Evolutionary conservation across 2,888 invertebrate genomes (phyloP).

Genomic region (Brenthis ino): DNA sequence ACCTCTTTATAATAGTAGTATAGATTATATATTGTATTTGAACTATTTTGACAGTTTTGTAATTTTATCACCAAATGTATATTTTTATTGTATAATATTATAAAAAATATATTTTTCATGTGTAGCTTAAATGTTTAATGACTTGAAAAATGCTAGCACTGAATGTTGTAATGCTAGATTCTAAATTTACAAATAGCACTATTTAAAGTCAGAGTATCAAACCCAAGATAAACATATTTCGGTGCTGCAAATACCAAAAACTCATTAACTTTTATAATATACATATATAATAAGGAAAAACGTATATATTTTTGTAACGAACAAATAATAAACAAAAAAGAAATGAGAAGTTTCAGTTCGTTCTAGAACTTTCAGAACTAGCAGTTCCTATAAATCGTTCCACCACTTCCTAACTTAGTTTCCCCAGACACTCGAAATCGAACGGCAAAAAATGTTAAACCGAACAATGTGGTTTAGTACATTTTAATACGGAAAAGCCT

Average conservation of each 20-base stretch:
- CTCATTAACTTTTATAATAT: background rate
- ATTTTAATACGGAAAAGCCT: conserved; percentile 55
- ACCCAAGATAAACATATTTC: no score
- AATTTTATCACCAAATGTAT: no score
- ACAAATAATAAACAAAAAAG: conserved; percentile 24
- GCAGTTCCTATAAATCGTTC: conserved; percentile 26
- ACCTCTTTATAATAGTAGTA: no score
- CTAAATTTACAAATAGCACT: no score
- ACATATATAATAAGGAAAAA: background rate
- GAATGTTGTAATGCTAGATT: no score
- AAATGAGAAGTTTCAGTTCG: conserved; percentile 25
- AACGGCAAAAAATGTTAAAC: conserved; percentile 38
- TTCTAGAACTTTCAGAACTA: conserved; percentile 17
- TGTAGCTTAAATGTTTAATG: no score
- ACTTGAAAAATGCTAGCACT: no score
- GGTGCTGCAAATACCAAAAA: background rate
- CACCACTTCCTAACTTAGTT: conserved; percentile 21
- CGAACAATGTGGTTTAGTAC: conserved; percentile 54
- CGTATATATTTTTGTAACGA: background rate
- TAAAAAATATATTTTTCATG: no score
- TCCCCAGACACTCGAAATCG: conserved; percentile 11
- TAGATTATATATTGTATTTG: no score
- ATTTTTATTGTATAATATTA: no score
- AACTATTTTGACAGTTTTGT: no score
- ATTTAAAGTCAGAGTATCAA: no score